Percentiles rank a stretch among this genome's conserved stretches.
Evolutionary conservation across 2,888 invertebrate species (phyloP).

Genomic region (Phania funesta): DNA sequence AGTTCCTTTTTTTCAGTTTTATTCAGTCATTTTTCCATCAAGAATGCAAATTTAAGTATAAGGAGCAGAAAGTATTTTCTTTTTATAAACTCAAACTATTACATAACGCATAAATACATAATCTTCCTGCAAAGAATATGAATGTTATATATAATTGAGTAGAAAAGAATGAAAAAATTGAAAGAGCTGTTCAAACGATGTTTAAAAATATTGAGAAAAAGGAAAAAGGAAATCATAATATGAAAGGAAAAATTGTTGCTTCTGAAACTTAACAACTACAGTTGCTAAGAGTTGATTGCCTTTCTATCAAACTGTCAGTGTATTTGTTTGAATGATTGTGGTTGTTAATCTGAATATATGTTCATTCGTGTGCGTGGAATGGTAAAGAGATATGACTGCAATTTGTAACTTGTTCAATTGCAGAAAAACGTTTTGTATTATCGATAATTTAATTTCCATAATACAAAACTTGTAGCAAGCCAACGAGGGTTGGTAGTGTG

Average conservation of each 20-base stretch:
- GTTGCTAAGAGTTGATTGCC: slow-evolving; percentile 1
- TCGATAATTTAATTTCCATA: slow-evolving; percentile 64
- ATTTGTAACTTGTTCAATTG: slow-evolving; percentile 34
- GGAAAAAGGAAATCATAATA: background rate
- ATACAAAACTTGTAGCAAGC: slow-evolving; percentile 12
- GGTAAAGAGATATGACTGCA: slow-evolving; percentile 6
- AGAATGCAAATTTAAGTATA: slow-evolving; percentile 24
- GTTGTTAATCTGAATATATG: background rate
- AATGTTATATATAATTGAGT: slow-evolving; percentile 2
- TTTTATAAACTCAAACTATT: slow-evolving; percentile 32
- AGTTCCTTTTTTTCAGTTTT: background rate
- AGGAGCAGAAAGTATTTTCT: slow-evolving; percentile 28
- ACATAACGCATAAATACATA: background rate
- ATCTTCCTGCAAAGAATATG: background rate
- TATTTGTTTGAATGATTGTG: background rate
- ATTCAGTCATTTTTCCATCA: background rate
- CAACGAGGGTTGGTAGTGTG: background rate
- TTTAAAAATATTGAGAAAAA: slow-evolving; percentile 11
- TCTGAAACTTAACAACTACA: slow-evolving; percentile 9
- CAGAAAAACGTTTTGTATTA: slow-evolving; percentile 63
- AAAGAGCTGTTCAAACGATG: slow-evolving; percentile 46
- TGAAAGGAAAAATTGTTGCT: background rate
- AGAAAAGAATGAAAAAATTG: background rate
- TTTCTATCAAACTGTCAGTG: slow-evolving; percentile 43
- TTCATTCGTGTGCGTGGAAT: background rate